Conservation (phyloP, 2,113 vertebrate species). For the Odontophorus gujanensis region DNA sequence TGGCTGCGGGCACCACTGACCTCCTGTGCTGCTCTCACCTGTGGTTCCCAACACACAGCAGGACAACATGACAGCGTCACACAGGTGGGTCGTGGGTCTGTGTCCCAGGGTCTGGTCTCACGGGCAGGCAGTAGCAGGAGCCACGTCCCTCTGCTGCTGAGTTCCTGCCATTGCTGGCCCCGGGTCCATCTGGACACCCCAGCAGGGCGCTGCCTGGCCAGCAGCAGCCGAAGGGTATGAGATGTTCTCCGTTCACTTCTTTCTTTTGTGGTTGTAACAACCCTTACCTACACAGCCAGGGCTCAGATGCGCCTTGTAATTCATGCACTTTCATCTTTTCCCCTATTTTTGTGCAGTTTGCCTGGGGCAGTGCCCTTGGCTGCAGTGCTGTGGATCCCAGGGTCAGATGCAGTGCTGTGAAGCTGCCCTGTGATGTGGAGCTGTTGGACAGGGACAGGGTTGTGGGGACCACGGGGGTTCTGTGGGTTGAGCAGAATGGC, state of each 20-base stretch:
- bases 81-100: too few relatives aligned
- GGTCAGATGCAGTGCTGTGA: background rate
- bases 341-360: background rate
- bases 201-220: background rate
- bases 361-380: background rate
- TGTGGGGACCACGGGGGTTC: rapidly evolving
- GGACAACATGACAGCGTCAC: too few relatives aligned
- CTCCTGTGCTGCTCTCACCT: too few relatives aligned
- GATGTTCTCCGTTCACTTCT: background rate
- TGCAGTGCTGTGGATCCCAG: background rate
- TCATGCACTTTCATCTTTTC: rapidly evolving
- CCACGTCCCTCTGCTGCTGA: too few relatives aligned
- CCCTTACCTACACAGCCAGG: background rate
- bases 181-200: background rate
- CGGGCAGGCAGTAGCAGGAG: too few relatives aligned
- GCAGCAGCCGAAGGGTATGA: background rate
- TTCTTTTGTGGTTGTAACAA: background rate
- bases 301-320: background rate
- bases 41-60: too few relatives aligned
- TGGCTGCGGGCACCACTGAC: too few relatives aligned
- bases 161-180: background rate
- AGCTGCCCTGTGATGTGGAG: background rate
- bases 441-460: background rate
- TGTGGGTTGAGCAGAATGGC: background rate
- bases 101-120: too few relatives aligned